Evolutionary conservation across 2,113 vertebrate genomes (phyloP), one percentile per base, ranked within the genome.

Genomic region (Oncorhynchus tshawytscha): DNA sequence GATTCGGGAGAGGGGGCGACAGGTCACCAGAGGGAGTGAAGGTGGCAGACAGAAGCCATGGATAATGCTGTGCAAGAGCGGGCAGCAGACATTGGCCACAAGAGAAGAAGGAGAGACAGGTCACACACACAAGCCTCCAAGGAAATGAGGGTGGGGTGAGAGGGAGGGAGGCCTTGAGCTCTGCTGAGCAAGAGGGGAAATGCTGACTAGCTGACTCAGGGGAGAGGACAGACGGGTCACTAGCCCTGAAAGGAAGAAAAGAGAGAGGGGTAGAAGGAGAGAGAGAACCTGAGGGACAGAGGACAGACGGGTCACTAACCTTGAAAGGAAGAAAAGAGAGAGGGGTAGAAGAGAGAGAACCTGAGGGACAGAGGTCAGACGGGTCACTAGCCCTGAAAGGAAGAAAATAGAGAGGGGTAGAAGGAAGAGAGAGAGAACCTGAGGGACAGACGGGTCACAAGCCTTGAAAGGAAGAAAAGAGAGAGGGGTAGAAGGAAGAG

Each of bases 31-130:
- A 51, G 39, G 39, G 39, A 39, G 49, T 18, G 16, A 39, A 9
- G 24, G 9, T 34, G 34, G 8, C 2, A 39, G 65, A 75, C 68
- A 71, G 68, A 71, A 39, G 49, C 3, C 49, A 51, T 51, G 49
- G 49, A 16, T 85, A 81, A 73, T 89, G 84, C 82, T 85, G 80
- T 84, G 82, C 76, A 74, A 76, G 77, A 88, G 71, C 78, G 72
- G 49, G 64, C 8, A 9, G 22, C n/a, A 27, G 60, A 20, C 20
- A 20, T 6, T 22, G 64, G 11, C 20, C 64, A 66, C 22, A 66
- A 51, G 15, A 15, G 49, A 51, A 4, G 1, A 13, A 13, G 49
- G 49, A 51, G 49, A 51, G 15, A 51, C 49, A 3, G 49, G 49
- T 51, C 49, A 51, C 15, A 51, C 39, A 39, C 39, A 39, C 39